Evolutionary conservation across 2,888 invertebrate genomes (phyloP), one percentile per base, ranked within the genome.

Genomic region (Lepidocyrtinus sp.): DNA sequence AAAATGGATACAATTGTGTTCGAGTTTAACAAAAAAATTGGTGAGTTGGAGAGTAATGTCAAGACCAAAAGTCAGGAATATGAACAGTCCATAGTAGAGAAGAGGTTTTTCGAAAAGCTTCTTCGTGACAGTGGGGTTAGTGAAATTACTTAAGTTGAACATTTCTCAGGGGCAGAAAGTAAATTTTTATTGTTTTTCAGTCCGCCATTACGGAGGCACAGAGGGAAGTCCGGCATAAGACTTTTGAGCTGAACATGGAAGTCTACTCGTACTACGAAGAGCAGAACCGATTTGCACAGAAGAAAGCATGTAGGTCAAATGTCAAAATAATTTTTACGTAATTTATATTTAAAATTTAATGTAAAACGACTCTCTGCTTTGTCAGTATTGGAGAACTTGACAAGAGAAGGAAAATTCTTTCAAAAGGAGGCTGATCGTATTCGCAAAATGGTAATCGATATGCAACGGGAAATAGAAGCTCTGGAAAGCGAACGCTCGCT

Each of bases 31-130:
- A 83, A 81, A 45, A 84, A 84, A 73, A 68, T 86, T 12, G 76
- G 81, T 3, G 76, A 78, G 17, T 55, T 84, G 45, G 84, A 85
- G 61, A 79, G 78, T n/a, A 76, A 82, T 9, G 45, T 83, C 0
- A 86, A 86, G 45, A 82, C 81, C 12, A 82, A 82, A 15, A 71
- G 82, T 15, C 84, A 85, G 26, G 75, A 83, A 21, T 84, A 83
- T 64, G 86, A 86, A 21, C 46, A 70, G 12, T 83, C 83, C 7
- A 7, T 85, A 5, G 81, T 82, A 36, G 86, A 86, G 12, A 85
- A 85, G 70, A 70, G 62, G 1, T 80, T 82, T 7, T 81, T 82
- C 75, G 83, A 85, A 46, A 70, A 81, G n/a, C 72, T 78, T 2
- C 73, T 86, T 15, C 73, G 85, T 12, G 86, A 84, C 24, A 74